Conservation (phyloP, 2,797 vertebrate genomes). For the Limnodromus scolopaceus region DNA sequence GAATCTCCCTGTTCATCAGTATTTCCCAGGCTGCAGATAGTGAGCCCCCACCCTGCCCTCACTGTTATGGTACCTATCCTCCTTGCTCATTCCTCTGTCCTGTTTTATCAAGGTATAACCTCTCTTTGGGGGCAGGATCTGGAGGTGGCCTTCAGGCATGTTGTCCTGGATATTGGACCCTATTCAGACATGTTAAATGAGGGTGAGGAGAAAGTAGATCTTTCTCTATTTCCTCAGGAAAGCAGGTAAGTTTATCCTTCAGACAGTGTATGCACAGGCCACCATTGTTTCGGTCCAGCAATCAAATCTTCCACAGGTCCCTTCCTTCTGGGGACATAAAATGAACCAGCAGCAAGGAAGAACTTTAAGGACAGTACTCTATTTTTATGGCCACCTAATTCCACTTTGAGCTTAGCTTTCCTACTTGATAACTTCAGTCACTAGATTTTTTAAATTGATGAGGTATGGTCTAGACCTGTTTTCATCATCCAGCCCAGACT, state of each 20-base stretch:
- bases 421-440: background rate
- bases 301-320: background rate
- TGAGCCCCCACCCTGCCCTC: background rate
- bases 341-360: background rate
- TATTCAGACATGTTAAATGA: background rate
- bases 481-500: background rate
- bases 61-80: rapidly evolving
- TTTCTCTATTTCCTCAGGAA: background rate
- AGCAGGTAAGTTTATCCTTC: background rate
- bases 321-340: background rate
- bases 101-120: background rate
- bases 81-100: background rate
- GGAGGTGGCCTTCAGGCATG: background rate
- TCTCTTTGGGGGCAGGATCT: background rate
- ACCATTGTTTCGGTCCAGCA: background rate
- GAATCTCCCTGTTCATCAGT: background rate
- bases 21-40: background rate
- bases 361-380: background rate
- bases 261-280: background rate
- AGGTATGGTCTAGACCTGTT: background rate
- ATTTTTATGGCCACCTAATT: background rate
- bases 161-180: background rate
- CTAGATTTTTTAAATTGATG: background rate
- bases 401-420: background rate
- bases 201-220: background rate